These are phyloP conservation scores for Actinemys pallida DNA, from an alignment of 2,113 vertebrate genomes.

Conservation along the genomic window DNA sequence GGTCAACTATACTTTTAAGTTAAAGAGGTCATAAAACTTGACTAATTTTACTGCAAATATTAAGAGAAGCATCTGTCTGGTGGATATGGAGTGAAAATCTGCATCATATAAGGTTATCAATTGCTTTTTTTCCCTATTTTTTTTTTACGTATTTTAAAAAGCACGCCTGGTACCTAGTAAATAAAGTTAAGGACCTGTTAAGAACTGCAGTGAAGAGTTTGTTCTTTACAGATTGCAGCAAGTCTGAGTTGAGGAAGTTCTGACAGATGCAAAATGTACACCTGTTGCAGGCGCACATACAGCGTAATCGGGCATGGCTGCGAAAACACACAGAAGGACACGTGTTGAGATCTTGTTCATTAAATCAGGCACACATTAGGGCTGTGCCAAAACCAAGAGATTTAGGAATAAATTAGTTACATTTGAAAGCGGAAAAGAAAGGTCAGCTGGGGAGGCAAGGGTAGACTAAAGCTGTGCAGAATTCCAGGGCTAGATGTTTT, in stretches of 20 bases:
- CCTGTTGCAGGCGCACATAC: conserved; percentile 98
- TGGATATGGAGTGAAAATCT: conserved; percentile 81
- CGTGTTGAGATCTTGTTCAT: conserved; percentile 81
- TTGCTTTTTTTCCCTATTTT: conserved; percentile 22
- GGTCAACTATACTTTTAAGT: not conserved
- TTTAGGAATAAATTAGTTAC: conserved; percentile 79
- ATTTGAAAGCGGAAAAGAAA: conserved; percentile 73
- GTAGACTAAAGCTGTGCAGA: conserved; percentile 83
- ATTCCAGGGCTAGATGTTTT: conserved; percentile 44
- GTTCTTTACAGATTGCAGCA: conserved; percentile 98
- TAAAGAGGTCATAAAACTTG: conserved; percentile 1
- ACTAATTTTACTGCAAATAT: conserved; percentile 1
- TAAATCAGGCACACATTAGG: conserved; percentile 73
- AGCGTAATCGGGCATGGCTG: conserved; percentile 97
- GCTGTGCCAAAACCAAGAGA: conserved; percentile 80
- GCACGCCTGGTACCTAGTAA: conserved; percentile 86
- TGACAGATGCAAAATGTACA: conserved; percentile 99
- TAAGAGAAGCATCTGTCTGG: conserved; percentile 39
- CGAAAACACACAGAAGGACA: conserved; percentile 91
- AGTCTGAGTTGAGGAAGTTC: conserved; percentile 98
- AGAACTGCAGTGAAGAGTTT: conserved; percentile 95
- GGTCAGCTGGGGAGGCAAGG: conserved; percentile 73
- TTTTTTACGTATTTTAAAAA: conserved; percentile 78
- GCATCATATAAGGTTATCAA: conserved; percentile 64
- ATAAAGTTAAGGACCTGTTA: conserved; percentile 94